Evolutionary conservation across 2,797 vertebrate genomes (phyloP).

Genomic region (Streptopelia turtur): DNA sequence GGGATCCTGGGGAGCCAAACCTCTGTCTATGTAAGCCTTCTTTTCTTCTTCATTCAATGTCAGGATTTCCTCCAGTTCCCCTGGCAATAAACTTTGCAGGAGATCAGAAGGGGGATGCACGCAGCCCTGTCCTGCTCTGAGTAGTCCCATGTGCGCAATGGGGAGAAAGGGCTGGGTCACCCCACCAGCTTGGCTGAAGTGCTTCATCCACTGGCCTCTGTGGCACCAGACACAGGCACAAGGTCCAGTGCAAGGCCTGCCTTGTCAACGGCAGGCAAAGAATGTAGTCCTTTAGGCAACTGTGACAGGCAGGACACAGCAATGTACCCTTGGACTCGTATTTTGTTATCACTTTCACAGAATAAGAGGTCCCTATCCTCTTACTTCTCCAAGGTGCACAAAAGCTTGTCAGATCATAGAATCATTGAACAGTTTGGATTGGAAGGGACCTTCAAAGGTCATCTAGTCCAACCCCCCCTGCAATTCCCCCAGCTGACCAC

Average conservation of each 20-base stretch:
- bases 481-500: neutral
- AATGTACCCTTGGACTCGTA: neutral
- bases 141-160: neutral
- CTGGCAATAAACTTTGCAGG: neutral
- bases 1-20: neutral
- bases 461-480: too few relatives aligned
- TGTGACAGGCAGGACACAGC: neutral
- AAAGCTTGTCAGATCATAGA: neutral
- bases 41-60: neutral
- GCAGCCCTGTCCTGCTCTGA: neutral
- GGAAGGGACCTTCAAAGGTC: too few relatives aligned
- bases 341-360: neutral
- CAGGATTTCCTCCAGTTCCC: neutral
- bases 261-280: neutral
- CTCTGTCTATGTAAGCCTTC: neutral
- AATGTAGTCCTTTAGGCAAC: neutral
- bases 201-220: accelerated
- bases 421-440: too few relatives aligned
- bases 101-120: neutral
- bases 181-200: neutral
- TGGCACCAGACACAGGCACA: neutral
- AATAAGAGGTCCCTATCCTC: neutral
- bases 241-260: too few relatives aligned
- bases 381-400: neutral
- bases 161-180: neutral